phyloP scores from a whole-genome alignment of 2,113 vertebrate species.

The Callochromis pleurospilus region DNA sequence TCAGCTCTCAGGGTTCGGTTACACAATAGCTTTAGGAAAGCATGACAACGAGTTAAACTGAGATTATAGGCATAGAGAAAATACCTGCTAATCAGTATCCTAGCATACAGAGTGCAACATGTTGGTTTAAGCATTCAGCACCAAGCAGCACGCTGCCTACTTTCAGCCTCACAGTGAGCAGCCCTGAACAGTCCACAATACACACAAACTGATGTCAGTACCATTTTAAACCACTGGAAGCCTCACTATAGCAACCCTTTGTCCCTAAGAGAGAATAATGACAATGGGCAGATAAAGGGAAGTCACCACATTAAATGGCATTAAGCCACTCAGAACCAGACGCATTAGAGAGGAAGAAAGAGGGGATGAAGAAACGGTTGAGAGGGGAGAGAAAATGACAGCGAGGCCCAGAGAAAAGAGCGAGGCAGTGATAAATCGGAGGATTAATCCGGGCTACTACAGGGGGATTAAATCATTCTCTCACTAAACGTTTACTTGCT shows the following conservation, averaged over 20 bases:
- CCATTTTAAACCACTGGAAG: not conserved
- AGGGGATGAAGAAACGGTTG: slow-evolving; percentile 34
- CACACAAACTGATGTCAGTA: not conserved
- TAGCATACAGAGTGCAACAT: not conserved
- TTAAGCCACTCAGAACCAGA: slow-evolving; percentile 60
- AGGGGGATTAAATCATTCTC: slow-evolving; percentile 55
- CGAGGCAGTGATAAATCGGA: slow-evolving; percentile 44
- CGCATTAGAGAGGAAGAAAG: slow-evolving; percentile 35
- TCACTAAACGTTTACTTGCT: slow-evolving; percentile 5
- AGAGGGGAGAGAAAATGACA: slow-evolving; percentile 35
- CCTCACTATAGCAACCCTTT: slow-evolving; percentile 6
- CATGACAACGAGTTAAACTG: not conserved
- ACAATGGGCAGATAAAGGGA: slow-evolving; percentile 57
- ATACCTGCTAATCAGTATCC: not conserved
- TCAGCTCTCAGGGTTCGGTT: not conserved
- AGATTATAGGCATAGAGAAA: not conserved
- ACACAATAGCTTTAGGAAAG: not conserved
- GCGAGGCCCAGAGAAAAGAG: slow-evolving; percentile 24
- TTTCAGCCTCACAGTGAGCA: not conserved
- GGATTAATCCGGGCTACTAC: slow-evolving; percentile 62
- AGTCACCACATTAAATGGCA: slow-evolving; percentile 58
- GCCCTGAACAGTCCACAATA: not conserved
- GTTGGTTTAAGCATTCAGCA: not conserved
- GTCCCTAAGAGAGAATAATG: slow-evolving; percentile 43
- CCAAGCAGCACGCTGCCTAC: not conserved